phyloP scores from a whole-genome alignment of 2,797 vertebrate species.

The Orientallactaga sibirica region DNA sequence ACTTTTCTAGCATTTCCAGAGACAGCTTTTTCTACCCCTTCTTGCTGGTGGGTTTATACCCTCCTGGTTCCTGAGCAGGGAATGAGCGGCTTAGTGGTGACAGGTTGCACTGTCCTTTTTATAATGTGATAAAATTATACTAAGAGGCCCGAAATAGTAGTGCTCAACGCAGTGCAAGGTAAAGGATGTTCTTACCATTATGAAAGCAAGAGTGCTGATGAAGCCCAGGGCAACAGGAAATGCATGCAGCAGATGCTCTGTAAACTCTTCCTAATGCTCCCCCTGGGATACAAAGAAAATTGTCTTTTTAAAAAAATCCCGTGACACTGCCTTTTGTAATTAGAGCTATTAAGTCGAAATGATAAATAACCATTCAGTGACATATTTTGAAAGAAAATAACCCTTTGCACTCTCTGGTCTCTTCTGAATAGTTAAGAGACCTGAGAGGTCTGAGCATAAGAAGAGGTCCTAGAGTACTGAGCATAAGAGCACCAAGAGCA shows the following conservation, averaged over 20 bases:
- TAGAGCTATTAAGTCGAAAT: slow-evolving; percentile 76
- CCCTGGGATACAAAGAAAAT: slow-evolving; percentile 71
- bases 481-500: no score
- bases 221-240: slow-evolving; percentile 68
- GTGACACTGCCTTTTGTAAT: slow-evolving; percentile 72
- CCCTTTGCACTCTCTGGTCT: slow-evolving; percentile 40
- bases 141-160: slow-evolving; percentile 12
- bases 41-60: not conserved
- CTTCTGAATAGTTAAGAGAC: slow-evolving; percentile 45
- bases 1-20: slow-evolving; percentile 64
- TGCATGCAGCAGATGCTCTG: slow-evolving; percentile 69
- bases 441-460: not conserved
- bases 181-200: slow-evolving; percentile 38
- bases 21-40: slow-evolving; percentile 22
- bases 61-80: not conserved
- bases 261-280: slow-evolving; percentile 72
- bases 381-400: slow-evolving; percentile 68
- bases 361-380: slow-evolving; percentile 66
- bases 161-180: slow-evolving; percentile 5
- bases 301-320: slow-evolving; percentile 67
- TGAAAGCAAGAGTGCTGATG: slow-evolving; percentile 42
- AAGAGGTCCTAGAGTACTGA: no score
- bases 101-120: not conserved
- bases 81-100: not conserved
- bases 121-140: not conserved